Percentiles rank a stretch among this genome's conserved stretches.
phyloP scores from a whole-genome alignment of 1,140 invertebrate genomes.

The Neelides sp. region DNA sequence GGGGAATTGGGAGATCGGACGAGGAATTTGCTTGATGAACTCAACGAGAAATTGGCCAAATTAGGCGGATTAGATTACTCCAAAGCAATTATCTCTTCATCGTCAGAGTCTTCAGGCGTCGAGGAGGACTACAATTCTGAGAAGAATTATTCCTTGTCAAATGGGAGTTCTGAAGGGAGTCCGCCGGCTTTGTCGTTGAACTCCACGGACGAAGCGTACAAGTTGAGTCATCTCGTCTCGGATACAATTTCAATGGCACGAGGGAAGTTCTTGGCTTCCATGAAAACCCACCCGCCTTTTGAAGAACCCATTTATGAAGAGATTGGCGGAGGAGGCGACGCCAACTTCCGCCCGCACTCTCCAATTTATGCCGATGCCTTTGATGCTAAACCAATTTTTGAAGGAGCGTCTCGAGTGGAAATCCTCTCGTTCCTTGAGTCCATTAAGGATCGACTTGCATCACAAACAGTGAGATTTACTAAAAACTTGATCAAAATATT shows the following conservation, averaged over 20 bases:
- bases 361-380: constrained; percentile 31
- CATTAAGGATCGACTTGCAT: constrained; percentile 30
- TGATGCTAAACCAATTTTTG: constrained; percentile 31
- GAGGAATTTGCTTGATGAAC: constrained; percentile 22
- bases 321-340: constrained; percentile 15
- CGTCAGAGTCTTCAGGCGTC: constrained; percentile 26
- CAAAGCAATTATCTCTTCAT: constrained; percentile 25
- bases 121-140: constrained; percentile 31
- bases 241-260: constrained; percentile 29
- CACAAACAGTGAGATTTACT: constrained; percentile 24
- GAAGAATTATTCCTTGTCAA: constrained; percentile 28
- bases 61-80: constrained; percentile 19
- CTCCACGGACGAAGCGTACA: constrained; percentile 16
- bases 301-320: constrained; percentile 31
- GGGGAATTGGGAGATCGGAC: too few species aligned
- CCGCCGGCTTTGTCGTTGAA: not conserved
- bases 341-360: constrained; percentile 14
- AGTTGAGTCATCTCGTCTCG: constrained; percentile 13
- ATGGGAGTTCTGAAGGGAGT: constrained; percentile 1
- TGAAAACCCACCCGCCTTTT: constrained; percentile 12
- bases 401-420: constrained; percentile 26
- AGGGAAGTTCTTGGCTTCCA: constrained; percentile 29
- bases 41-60: constrained; percentile 27
- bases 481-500: too few species aligned
- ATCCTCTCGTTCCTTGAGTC: constrained; percentile 29